Evolutionary conservation across 2,888 invertebrate species (phyloP).

Genomic region (Urechis unicinctus): DNA sequence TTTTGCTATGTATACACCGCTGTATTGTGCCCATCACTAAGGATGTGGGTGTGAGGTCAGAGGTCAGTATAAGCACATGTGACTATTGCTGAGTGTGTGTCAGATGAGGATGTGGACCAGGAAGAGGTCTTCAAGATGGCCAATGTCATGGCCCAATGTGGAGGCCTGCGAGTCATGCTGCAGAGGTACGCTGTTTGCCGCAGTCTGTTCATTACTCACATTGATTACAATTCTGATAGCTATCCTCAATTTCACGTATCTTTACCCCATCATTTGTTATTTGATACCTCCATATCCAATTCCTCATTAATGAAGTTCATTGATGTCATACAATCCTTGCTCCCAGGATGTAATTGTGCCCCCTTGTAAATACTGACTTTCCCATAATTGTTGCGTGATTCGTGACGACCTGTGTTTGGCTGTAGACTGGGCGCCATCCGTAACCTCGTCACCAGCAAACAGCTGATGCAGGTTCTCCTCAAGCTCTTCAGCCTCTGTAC

Average conservation of each 20-base stretch:
- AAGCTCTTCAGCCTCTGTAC: slow-evolving; percentile 85
- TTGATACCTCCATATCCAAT: too few relatives aligned
- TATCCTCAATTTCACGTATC: not conserved
- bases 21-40: too few relatives aligned
- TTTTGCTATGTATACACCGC: too few relatives aligned
- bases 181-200: slow-evolving; percentile 35
- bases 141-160: slow-evolving; percentile 74
- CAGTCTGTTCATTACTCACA: slow-evolving; percentile 1
- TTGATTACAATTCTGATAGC: not conserved
- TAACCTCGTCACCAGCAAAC: slow-evolving; percentile 78
- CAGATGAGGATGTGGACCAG: slow-evolving; percentile 80
- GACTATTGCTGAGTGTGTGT: too few relatives aligned
- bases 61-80: too few relatives aligned
- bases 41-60: too few relatives aligned
- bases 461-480: slow-evolving; percentile 79
- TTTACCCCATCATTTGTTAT: too few relatives aligned
- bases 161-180: slow-evolving; percentile 61
- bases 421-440: slow-evolving; percentile 77
- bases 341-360: too few relatives aligned
- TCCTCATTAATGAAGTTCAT: too few relatives aligned
- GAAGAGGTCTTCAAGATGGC: slow-evolving; percentile 91
- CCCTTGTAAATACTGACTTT: too few relatives aligned
- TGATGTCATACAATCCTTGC: too few relatives aligned
- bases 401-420: too few relatives aligned
- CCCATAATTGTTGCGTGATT: slow-evolving; percentile 4